Conservation (phyloP, 2,797 vertebrate species). For the Falco berigora region DNA sequence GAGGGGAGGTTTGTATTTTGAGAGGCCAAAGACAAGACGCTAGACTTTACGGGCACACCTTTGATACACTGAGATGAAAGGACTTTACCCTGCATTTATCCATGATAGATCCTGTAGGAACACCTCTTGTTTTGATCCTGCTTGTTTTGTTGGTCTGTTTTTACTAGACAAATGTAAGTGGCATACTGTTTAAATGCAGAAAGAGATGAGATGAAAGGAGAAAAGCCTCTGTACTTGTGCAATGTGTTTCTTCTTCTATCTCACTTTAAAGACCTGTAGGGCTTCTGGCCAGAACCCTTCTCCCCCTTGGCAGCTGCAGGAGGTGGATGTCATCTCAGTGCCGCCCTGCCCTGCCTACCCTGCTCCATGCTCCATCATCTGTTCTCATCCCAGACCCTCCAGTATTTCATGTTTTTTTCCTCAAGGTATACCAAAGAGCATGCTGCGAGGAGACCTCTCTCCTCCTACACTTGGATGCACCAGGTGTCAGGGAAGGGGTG, state of each 20-base stretch:
- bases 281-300: not conserved
- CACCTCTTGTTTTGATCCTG: not conserved
- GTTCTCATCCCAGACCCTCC: accelerated
- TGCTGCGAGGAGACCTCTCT: not conserved
- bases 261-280: not conserved
- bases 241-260: not conserved
- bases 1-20: not conserved
- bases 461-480: not conserved
- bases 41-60: not conserved
- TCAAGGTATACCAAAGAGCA: not conserved
- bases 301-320: accelerated
- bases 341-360: not conserved
- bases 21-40: not conserved
- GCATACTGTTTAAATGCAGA: not conserved
- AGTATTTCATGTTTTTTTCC: not conserved
- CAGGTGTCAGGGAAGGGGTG: not conserved
- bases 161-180: not conserved
- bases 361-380: accelerated
- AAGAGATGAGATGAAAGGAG: not conserved
- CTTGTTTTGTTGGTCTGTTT: not conserved
- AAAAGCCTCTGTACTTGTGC: not conserved
- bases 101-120: not conserved
- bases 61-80: not conserved
- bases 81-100: not conserved
- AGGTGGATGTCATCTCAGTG: not conserved